Evolutionary conservation across 2,888 invertebrate genomes (phyloP).

Genomic region (Adela reaumurella): DNA sequence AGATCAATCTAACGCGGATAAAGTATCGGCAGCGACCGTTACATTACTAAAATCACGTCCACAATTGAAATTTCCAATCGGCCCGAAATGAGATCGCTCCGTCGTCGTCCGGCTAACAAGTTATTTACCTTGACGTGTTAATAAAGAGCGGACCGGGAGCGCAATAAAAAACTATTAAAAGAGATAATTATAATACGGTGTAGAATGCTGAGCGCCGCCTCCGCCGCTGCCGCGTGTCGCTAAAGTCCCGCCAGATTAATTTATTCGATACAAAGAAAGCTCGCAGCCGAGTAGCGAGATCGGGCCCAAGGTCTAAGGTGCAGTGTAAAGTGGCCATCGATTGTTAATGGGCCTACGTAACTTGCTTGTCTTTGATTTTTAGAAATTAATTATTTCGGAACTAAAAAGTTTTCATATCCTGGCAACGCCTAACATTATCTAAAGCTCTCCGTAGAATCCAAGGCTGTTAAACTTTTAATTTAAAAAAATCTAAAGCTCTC

Average conservation of each 20-base stretch:
- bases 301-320: too few species aligned
- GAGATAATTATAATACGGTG: constrained; percentile 52
- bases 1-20: constrained; percentile 43
- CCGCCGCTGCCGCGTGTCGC: constrained; percentile 20
- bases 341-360: too few species aligned
- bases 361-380: too few species aligned
- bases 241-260: constrained; percentile 40
- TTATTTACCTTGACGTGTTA: constrained; percentile 59
- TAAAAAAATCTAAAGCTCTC: too few species aligned
- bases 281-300: constrained; percentile 8
- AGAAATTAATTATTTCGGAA: too few species aligned
- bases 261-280: constrained; percentile 48
- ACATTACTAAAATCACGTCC: constrained; percentile 57
- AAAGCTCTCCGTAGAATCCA: too few species aligned
- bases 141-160: constrained; percentile 33
- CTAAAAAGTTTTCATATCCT: too few species aligned
- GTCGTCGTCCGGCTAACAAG: constrained; percentile 38
- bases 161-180: constrained; percentile 48
- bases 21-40: constrained; percentile 47
- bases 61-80: constrained; percentile 58
- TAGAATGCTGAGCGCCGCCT: constrained; percentile 47
- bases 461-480: too few species aligned
- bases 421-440: too few species aligned
- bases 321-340: too few species aligned
- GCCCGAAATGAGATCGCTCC: constrained; percentile 53